Base-by-base conservation (phyloP, 2,888 invertebrate genomes). In the Conops quadrifasciatus region DNA sequence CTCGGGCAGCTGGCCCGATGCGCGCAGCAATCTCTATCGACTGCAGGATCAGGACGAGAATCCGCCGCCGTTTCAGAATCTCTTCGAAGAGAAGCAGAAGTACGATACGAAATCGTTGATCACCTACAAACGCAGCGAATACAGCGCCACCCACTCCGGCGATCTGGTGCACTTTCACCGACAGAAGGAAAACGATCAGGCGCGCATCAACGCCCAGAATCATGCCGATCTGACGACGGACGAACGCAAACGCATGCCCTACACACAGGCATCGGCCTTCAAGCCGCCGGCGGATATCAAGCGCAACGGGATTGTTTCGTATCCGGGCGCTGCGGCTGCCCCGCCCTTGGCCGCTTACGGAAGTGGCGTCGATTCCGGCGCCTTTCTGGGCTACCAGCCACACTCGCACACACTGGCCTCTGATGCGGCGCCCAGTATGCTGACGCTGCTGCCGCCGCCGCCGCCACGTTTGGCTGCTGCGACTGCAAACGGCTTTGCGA, bases 1-100 rank as follows among this genome's bases (percentile, higher is more conserved):
- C n/a, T 94, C 95, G 0, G 94, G 94, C 19, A 94, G 92, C 83
- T 94, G 94, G 93, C 91, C 92, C 7, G 90, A 91, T 30, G 92
- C 92, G 16, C 86, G 91, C 62, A 89, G 89, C 9, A 89, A 89
- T 45, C 81, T 88, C 11, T 91, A 91, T 79, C 90, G 91, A 70
- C 87, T 90, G 67, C 89, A 89, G 74, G 90, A 91, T 74, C 91
- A 92, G 79, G 93, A 94, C 75, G 93, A 93, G 78, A 91, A 92
- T 43, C 92, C 92, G 56, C 91, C 92, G 67, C 91, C 91, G 53
- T 94, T 94, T 79, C 94, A 94, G 81, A 94, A 94, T 85, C 87
- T 94, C 0, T 94, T 94, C 80, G 93, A 93, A 80, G 94, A 94
- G 80, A 94, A 93, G 82, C 91, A 93, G 80, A 85, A 85, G 80